phyloP scores from a whole-genome alignment of 1,140 invertebrate genomes.

The Probaryconus sp. region DNA sequence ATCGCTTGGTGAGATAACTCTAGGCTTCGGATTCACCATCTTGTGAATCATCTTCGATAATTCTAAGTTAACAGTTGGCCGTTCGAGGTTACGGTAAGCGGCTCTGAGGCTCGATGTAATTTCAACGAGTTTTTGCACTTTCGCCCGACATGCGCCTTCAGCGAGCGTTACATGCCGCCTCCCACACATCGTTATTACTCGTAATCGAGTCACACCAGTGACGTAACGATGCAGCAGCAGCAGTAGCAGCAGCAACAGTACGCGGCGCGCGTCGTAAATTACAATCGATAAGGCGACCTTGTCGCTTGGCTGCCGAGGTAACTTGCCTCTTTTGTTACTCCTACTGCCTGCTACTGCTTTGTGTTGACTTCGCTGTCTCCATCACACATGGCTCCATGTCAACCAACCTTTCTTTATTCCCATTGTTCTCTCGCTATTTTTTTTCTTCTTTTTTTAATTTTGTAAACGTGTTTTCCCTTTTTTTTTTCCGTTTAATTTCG shows the following conservation, averaged over 20 bases:
- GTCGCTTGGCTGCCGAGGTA: conserved; percentile 60
- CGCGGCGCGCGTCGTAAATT: conserved; percentile 68
- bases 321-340: conserved; percentile 54
- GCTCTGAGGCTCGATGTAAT: not conserved
- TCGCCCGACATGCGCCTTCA: conserved; percentile 52
- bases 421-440: too few relatives aligned
- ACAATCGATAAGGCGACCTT: conserved; percentile 75
- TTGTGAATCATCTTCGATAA: too few relatives aligned
- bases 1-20: too few relatives aligned
- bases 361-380: conserved; percentile 5
- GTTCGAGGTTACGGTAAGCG: conserved; percentile 12
- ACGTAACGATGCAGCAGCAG: conserved; percentile 68
- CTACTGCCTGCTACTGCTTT: conserved; percentile 22
- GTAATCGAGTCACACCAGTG: conserved; percentile 66
- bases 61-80: conserved; percentile 11
- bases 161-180: conserved; percentile 52
- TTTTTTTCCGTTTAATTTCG: too few relatives aligned
- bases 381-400: conserved; percentile 19
- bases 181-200: conserved; percentile 61
- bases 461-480: too few relatives aligned
- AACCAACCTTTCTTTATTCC: conserved; percentile 45
- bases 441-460: too few relatives aligned
- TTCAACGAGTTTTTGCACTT: conserved; percentile 57
- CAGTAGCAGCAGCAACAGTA: conserved; percentile 47
- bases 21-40: too few relatives aligned